phyloP scores from a whole-genome alignment of 2,113 vertebrate genomes.

The Burhinus oedicnemus region DNA sequence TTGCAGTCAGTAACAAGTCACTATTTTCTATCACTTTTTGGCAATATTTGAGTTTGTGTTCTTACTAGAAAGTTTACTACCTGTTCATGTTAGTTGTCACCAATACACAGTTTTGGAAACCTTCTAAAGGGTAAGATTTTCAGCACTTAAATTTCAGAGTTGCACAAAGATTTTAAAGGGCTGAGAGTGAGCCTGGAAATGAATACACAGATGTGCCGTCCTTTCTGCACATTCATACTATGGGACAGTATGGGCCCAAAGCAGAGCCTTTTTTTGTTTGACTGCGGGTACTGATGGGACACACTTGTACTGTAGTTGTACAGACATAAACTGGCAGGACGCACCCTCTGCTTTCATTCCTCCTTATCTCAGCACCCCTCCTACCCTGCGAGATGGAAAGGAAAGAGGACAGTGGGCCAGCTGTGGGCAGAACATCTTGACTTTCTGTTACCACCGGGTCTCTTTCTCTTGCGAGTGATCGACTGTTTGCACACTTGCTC shows the following conservation, averaged over 20 bases:
- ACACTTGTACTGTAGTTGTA: rapidly evolving
- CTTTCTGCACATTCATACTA: rapidly evolving
- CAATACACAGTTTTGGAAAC: neutral
- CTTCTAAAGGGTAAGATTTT: neutral
- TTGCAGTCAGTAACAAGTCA: neutral
- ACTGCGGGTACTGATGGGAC: rapidly evolving
- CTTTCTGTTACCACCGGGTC: neutral
- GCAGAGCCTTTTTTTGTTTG: neutral
- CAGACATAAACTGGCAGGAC: rapidly evolving
- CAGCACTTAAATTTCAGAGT: neutral
- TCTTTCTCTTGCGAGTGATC: neutral
- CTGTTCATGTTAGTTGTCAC: neutral
- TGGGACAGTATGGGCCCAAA: neutral
- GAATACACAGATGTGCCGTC: neutral
- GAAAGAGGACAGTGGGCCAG: neutral
- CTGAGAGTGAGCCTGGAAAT: neutral
- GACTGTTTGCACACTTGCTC: neutral
- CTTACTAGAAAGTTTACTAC: neutral
- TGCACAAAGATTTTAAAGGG: neutral
- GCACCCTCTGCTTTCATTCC: rapidly evolving
- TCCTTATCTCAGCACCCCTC: neutral
- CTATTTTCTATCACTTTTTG: rapidly evolving
- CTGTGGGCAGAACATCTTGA: neutral
- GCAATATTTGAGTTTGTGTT: neutral
- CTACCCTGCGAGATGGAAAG: neutral